These are phyloP conservation scores for Cepphus grylle DNA, from an alignment of 2,113 vertebrate genomes.

Conservation along the genomic window DNA sequence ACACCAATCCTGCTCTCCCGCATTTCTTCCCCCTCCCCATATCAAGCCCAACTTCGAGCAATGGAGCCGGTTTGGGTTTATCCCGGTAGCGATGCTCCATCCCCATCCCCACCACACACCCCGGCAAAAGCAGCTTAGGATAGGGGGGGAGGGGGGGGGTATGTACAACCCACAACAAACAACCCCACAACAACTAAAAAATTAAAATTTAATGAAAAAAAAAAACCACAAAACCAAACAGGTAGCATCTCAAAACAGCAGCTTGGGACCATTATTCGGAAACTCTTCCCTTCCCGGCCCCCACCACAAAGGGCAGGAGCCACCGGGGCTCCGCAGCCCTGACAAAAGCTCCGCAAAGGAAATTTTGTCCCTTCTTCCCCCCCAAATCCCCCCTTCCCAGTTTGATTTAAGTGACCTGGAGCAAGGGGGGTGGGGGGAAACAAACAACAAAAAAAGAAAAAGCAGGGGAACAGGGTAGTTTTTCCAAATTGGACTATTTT, in stretches of 20 bases:
- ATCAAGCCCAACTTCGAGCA: background rate
- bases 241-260: background rate
- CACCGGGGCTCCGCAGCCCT: background rate
- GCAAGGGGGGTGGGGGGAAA: background rate
- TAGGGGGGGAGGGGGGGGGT: too few relatives aligned
- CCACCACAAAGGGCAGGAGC: conserved; percentile 29
- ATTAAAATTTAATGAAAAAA: background rate
- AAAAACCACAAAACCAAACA: too few relatives aligned
- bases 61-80: background rate
- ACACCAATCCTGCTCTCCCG: accelerated
- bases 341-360: background rate
- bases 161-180: background rate
- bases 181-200: background rate
- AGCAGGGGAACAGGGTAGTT: accelerated
- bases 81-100: background rate
- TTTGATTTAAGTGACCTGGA: background rate
- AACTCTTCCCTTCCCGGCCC: background rate
- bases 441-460: background rate
- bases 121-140: background rate
- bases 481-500: background rate
- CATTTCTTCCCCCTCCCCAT: background rate
- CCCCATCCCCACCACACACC: background rate
- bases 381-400: background rate
- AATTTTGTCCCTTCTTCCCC: background rate
- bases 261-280: background rate